A percentile compares a stretch with the other conserved stretches of the same genome.
Conservation (phyloP, 2,797 vertebrate genomes). For the Xyrichtys novacula region DNA sequence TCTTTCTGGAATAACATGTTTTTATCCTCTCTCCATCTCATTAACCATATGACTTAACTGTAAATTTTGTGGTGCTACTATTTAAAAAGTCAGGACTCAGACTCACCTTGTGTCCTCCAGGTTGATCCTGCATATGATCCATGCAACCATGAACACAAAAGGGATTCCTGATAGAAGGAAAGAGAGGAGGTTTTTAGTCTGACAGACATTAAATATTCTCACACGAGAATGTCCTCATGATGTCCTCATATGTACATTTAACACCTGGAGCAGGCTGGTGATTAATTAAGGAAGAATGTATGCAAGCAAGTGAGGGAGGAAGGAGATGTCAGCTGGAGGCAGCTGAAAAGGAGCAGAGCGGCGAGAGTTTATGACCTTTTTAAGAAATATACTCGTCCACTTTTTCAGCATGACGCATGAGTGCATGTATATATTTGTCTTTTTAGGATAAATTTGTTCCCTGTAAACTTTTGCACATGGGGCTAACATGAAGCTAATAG, state of each 20-base stretch:
- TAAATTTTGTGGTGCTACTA: too few relatives aligned
- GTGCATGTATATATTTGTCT: too few relatives aligned
- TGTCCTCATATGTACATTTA: slow-evolving; percentile 17
- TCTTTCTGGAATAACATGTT: too few relatives aligned
- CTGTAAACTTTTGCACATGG: too few relatives aligned
- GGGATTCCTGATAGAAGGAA: slow-evolving; percentile 86
- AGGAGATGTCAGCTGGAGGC: slow-evolving; percentile 26
- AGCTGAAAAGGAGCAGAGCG: slow-evolving; percentile 19
- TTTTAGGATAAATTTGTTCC: too few relatives aligned
- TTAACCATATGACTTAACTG: too few relatives aligned
- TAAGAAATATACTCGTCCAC: slow-evolving; percentile 7
- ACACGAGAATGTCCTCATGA: too few relatives aligned
- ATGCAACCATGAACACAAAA: slow-evolving; percentile 86
- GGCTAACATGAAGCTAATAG: too few relatives aligned
- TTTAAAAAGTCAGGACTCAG: neutral
- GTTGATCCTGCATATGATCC: slow-evolving; percentile 88
- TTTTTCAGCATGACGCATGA: slow-evolving; percentile 5
- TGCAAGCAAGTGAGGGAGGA: slow-evolving; percentile 52
- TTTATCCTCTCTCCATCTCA: too few relatives aligned
- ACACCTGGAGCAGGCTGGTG: slow-evolving; percentile 29
- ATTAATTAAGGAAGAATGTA: slow-evolving; percentile 27
- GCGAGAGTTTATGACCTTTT: slow-evolving; percentile 38
- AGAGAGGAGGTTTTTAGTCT: slow-evolving; percentile 11
- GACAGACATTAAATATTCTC: slow-evolving; percentile 40
- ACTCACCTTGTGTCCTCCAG: slow-evolving; percentile 91